Conservation (phyloP, 2,797 vertebrate genomes). For the Margarornis squamiger region DNA sequence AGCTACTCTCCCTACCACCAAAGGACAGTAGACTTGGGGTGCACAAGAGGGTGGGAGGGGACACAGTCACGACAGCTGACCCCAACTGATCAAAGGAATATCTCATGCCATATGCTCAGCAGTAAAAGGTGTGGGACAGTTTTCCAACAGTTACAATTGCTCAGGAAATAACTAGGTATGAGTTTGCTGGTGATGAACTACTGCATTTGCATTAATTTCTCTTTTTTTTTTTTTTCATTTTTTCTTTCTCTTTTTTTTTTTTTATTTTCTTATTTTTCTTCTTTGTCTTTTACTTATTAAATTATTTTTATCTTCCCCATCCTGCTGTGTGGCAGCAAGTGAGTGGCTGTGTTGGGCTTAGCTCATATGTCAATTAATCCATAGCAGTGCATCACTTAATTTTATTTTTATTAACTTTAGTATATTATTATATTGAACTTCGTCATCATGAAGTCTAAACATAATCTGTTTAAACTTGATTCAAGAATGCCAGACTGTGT, state of each 20-base stretch:
- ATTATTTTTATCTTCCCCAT: background rate
- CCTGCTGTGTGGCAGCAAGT: background rate
- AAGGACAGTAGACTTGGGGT: background rate
- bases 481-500: background rate
- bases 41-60: background rate
- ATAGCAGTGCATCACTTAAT: rapidly evolving
- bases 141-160: background rate
- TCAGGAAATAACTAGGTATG: background rate
- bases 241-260: background rate
- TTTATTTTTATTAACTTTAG: background rate
- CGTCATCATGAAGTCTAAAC: background rate
- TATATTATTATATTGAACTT: background rate
- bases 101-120: background rate
- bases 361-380: background rate
- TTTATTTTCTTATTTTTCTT: background rate
- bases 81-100: background rate
- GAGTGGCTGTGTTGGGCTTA: background rate
- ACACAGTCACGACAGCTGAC: background rate
- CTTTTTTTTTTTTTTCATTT: too few species aligned
- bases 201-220: background rate
- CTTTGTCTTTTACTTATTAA: background rate
- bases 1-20: rapidly evolving
- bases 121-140: background rate
- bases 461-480: background rate
- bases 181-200: background rate